Percentiles rank a stretch among this genome's conserved stretches.
Conservation (phyloP, 2,797 vertebrate genomes). For the Cichlasoma orientale region DNA sequence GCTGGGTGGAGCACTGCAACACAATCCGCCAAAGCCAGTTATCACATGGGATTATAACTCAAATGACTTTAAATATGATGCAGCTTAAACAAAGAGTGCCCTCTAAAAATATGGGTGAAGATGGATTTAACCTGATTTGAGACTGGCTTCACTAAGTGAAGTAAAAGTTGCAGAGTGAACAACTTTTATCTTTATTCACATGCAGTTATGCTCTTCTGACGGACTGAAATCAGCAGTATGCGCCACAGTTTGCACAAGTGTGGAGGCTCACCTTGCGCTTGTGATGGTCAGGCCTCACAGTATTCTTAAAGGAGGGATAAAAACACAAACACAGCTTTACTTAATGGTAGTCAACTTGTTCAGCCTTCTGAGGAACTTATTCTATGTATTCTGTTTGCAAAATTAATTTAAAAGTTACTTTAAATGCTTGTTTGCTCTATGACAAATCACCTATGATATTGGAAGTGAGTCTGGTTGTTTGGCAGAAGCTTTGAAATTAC, state of each 20-base stretch:
- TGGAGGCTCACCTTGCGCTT: slow-evolving; percentile 79
- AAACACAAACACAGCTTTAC: slow-evolving; percentile 73
- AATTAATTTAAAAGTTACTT: slow-evolving; percentile 5
- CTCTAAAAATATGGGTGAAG: slow-evolving; percentile 8
- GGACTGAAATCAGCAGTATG: slow-evolving; percentile 33
- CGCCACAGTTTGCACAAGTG: slow-evolving; percentile 46
- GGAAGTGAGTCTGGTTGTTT: slow-evolving; percentile 23
- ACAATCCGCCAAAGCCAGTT: slow-evolving; percentile 25
- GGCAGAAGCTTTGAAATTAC: slow-evolving; percentile 26
- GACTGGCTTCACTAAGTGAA: background rate
- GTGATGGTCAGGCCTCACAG: slow-evolving; percentile 75
- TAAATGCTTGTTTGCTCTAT: background rate
- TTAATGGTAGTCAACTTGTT: slow-evolving; percentile 15
- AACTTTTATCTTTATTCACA: slow-evolving; percentile 53
- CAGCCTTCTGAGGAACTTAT: background rate
- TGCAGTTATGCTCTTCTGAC: slow-evolving; percentile 51
- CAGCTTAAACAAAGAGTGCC: slow-evolving; percentile 26
- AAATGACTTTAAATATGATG: background rate
- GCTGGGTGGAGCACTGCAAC: slow-evolving; percentile 18
- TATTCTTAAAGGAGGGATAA: slow-evolving; percentile 75
- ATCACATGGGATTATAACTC: background rate
- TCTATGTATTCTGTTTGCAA: slow-evolving; percentile 1
- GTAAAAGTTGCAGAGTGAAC: slow-evolving; percentile 50
- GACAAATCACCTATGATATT: background rate
- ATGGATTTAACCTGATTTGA: slow-evolving; percentile 18